Evolutionary conservation across 2,797 vertebrate species (phyloP), one percentile per base, ranked within the genome.

Genomic region (Hoplostethus atlanticus): DNA sequence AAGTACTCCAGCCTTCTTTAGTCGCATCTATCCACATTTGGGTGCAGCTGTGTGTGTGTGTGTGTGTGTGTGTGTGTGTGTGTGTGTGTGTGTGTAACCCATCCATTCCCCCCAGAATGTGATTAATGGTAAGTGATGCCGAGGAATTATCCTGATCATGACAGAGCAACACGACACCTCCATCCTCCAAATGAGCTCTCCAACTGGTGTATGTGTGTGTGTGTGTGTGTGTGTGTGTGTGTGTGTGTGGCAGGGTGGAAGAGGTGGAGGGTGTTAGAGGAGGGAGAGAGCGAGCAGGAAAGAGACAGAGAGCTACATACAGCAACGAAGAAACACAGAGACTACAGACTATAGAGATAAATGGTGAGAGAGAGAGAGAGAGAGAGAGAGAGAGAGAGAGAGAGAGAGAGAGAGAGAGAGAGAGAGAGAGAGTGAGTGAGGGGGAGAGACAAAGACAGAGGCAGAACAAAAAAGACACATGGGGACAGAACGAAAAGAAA

Each of bases 71-170:
- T n/a, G 46, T 6, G 46, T n/a, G 16, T 48, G 73, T 13, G 58
- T 11, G 53, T 2, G 50, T 67, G 42, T 68, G 65, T 77, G 70
- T 84, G 47, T 71, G 67, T 77, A 64, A 73, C 55, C 68, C 73
- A 86, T 80, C 65, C 34, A 80, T 83, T 83, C 68, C 65, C 69
- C 30, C 64, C 55, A 68, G 64, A 86, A 81, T 71, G 76, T 83
- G 84, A 84, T 80, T 80, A 83, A 89, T 83, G 76, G 47, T 80
- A 80, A 80, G 82, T 83, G 84, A 83, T 72, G 73, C 84, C 67
- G 74, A 81, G 64, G 73, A 77, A 80, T 89, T 86, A 83, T 78
- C 72, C 77, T 81, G 81, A 87, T 87, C 71, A 87, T 85, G 81
- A 84, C 81, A 67, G 83, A 84, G 85, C 68, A 84, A 80, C 74